Percentiles rank a stretch among this genome's conserved stretches.
phyloP scores from a whole-genome alignment of 35 echinoderm and acorn worm species.

The Chiridota heheva region DNA sequence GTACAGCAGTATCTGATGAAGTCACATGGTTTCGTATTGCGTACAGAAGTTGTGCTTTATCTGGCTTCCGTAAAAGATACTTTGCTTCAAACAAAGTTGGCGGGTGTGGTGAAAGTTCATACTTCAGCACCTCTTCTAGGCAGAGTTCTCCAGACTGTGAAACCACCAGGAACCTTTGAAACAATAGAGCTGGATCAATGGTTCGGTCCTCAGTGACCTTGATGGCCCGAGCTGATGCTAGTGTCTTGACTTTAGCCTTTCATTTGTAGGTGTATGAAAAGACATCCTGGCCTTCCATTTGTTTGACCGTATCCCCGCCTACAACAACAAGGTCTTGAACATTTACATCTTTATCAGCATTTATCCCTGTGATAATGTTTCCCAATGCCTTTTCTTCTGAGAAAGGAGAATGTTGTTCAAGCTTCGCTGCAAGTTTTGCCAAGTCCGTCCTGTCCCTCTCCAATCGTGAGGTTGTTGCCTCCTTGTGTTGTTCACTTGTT shows the following conservation, averaged over 20 bases:
- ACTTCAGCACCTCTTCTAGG: constrained; percentile 42
- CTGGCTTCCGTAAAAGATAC: constrained; percentile 24
- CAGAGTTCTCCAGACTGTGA: constrained; percentile 25
- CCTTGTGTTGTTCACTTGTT: constrained; percentile 45
- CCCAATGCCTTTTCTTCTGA: constrained; percentile 41
- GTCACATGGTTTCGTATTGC: neutral
- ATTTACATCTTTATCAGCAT: constrained; percentile 35
- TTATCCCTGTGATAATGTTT: constrained; percentile 60
- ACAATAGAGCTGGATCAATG: constrained; percentile 42
- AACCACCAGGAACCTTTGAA: constrained; percentile 43
- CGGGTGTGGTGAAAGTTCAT: constrained; percentile 50
- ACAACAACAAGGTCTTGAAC: constrained; percentile 45
- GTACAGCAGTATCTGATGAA: constrained; percentile 18
- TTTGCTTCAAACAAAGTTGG: constrained; percentile 35
- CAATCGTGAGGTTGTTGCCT: constrained; percentile 22
- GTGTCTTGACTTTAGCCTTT: constrained; percentile 36
- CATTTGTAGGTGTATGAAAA: constrained; percentile 36
- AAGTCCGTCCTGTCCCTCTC: constrained; percentile 26
- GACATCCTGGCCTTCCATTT: constrained; percentile 39
- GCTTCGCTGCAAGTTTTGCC: constrained; percentile 22
- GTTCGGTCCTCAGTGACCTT: constrained; percentile 49
- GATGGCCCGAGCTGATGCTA: constrained; percentile 8
- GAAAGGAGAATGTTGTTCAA: constrained; percentile 17
- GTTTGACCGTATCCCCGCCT: constrained; percentile 29
- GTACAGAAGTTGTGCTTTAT: constrained; percentile 45